Base-by-base conservation (phyloP, 2,888 invertebrate genomes). In the Sphaeridia pumilis region DNA sequence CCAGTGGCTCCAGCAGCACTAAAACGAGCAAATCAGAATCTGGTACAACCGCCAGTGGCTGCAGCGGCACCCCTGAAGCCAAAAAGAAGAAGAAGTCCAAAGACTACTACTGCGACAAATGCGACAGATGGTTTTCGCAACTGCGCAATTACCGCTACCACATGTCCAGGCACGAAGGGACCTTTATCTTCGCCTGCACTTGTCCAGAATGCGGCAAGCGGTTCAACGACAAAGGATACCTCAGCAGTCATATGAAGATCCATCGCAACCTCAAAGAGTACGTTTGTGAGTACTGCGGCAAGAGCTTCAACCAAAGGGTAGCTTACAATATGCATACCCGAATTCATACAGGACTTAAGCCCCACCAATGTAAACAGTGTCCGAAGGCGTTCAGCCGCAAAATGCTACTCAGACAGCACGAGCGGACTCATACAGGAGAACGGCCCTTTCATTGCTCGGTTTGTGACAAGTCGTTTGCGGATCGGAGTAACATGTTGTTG, bases 231-330 rank as follows among this genome's bases (percentile, higher is more conserved):
- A 78, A 59, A 27, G 61, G 87, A 31, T 87, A 87, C 68, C 75
- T 87, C 10, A 85, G 85, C 71, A 85, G 84, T 60, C 87, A 87
- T 69, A 81, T 87, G 81, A 87, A 87, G 72, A 87, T 87, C 62
- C 87, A 87, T 70, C 78, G 78, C 58, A 85, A 86, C 68, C 78
- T 80, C 57, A 66, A 65, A 52, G 66, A 66, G 52, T 63, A 63
- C 41, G 49, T 59, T 35, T 63, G 87, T 67, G 77, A 81, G 24
- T 78, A 81, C 64, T 87, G 87, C 66, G 84, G 84, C 1, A 87
- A 87, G 69, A 80, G 85, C 21, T 87, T 87, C 69, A 87, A 87
- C 69, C 87, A 87, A 69, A 77, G 87, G 28, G 87, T 87, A 4
- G 87, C 87, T 7, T 87, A 86, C 72, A 87, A 87, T 67, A 87